Evolutionary conservation across 2,797 vertebrate genomes (phyloP), one percentile per base, ranked within the genome.

Genomic region (Netta rufina): DNA sequence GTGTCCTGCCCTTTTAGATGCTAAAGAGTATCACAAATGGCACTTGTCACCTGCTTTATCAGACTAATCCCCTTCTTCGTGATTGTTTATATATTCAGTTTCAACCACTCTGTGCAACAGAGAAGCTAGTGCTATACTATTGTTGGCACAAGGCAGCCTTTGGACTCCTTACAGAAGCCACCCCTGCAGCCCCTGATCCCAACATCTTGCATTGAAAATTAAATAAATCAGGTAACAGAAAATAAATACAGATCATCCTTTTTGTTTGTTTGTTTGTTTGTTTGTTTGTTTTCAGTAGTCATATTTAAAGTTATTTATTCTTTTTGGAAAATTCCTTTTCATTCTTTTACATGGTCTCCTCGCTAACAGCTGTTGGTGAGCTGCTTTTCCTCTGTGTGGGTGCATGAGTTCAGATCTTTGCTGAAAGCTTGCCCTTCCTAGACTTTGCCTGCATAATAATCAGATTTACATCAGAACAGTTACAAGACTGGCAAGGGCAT

Each of bases 381-480:
- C 60, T 9, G 21, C 33, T 32, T 33, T 41, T 53, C 57, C 53
- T 79, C 38, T 67, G 22, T 16, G 54, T 20, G 17, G 18, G 39
- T 57, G 14, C 1, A 3, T 64, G 49, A 86, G 18, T 22, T 28
- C 25, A 84, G 54, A 90, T 15, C 5, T 21, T 45, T 58, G 36
- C 8, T 88, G 45, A 61, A 67, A 70, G 13, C 36, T 17, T 87
- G 38, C 20, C 66, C 79, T 95, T 96, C 65, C 36, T 94, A 67
- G 25, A 62, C 80, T 91, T 84, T 89, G 56, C 60, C 92, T 77
- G 51, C 11, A 93, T 70, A 96, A 92, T 45, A 83, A 92, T 36
- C 36, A 67, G 53, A 88, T 62, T 88, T 95, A 64, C 80, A 84
- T 86, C 33, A 92, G 45, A 87, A 87, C 39, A 88, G 90, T 84